These are phyloP conservation scores for Troides oblongomaculatus DNA, from an alignment of 2,888 invertebrate genomes.

Conservation along the genomic window DNA sequence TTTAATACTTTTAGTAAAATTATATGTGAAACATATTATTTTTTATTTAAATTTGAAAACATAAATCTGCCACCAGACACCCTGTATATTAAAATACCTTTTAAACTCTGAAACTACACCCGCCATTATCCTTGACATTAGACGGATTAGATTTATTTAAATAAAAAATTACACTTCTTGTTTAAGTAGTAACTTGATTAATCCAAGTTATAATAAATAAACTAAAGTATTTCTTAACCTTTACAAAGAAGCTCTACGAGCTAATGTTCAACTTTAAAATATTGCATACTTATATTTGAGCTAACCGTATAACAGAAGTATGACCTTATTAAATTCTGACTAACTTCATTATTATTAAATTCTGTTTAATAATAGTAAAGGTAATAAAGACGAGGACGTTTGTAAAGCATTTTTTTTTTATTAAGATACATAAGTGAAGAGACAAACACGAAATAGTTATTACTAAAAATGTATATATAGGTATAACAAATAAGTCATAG, in stretches of 20 bases:
- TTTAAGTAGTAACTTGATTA: background rate
- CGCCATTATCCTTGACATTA: constrained; percentile 1
- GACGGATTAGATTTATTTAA: constrained; percentile 1
- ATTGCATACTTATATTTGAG: background rate
- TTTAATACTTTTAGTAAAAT: no score
- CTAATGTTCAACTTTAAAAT: background rate
- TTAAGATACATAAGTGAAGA: background rate
- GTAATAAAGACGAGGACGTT: background rate
- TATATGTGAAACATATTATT: no score
- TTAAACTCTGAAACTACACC: background rate
- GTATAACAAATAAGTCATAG: background rate
- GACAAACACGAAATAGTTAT: background rate
- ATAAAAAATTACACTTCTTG: background rate
- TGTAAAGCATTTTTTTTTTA: background rate
- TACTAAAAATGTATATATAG: no score
- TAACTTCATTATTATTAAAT: no score
- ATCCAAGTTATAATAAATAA: background rate
- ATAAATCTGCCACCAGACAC: no score
- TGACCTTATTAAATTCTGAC: background rate
- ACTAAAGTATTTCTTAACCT: background rate
- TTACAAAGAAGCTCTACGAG: background rate
- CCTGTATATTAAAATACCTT: no score
- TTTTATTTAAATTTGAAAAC: no score
- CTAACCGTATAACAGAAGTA: background rate
- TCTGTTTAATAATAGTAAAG: background rate